Evolutionary conservation across 2,113 vertebrate genomes (phyloP).

Genomic region (Furnarius figulus): DNA sequence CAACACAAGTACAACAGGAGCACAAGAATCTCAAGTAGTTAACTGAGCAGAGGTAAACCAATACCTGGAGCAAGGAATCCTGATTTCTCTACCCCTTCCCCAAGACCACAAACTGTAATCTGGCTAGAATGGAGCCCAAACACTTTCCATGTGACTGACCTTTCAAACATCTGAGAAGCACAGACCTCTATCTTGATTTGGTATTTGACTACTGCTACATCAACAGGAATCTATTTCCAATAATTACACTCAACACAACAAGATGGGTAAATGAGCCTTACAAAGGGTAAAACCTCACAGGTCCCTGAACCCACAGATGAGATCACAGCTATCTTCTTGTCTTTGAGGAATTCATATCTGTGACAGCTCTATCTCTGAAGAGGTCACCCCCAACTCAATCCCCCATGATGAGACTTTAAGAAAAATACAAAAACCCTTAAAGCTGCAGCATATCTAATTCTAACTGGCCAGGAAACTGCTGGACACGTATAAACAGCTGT

Average conservation of each 20-base stretch:
- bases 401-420: neutral
- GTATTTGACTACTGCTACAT: neutral
- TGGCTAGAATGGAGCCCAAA: neutral
- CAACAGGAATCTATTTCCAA: neutral
- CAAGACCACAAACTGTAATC: neutral
- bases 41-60: neutral
- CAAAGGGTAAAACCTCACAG: neutral
- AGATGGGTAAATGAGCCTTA: neutral
- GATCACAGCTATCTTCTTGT: neutral
- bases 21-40: neutral
- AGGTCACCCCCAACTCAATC: neutral
- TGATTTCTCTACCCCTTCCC: neutral
- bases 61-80: rapidly evolving
- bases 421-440: neutral
- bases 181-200: neutral
- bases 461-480: neutral
- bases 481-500: neutral
- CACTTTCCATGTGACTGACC: neutral
- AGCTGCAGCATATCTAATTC: neutral
- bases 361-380: neutral
- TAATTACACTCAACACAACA: neutral
- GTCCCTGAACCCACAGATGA: neutral
- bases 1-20: neutral
- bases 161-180: neutral
- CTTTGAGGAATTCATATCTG: neutral